phyloP scores from a whole-genome alignment of 2,888 invertebrate genomes.

The Hyalella azteca region DNA sequence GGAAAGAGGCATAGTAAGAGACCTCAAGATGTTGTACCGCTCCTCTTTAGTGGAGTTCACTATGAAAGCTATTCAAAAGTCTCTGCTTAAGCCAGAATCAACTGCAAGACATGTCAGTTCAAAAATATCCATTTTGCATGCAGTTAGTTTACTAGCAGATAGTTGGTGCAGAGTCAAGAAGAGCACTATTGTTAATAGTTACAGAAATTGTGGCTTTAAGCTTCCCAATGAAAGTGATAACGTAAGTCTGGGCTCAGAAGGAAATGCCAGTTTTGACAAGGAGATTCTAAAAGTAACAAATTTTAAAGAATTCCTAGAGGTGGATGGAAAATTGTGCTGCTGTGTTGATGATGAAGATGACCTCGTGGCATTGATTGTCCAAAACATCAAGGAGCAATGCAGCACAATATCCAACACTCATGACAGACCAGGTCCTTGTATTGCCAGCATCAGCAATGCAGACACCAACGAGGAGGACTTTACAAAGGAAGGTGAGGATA shows the following conservation, averaged over 20 bases:
- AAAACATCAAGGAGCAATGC: too few relatives aligned
- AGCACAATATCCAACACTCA: too few relatives aligned
- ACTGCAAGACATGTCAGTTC: background rate
- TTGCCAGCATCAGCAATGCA: too few relatives aligned
- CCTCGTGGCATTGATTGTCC: background rate
- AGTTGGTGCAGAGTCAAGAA: background rate
- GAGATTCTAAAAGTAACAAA: background rate
- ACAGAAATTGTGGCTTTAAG: background rate
- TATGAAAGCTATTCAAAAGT: background rate
- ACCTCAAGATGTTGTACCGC: background rate
- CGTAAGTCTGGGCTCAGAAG: background rate
- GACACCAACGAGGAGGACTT: too few relatives aligned
- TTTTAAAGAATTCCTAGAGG: background rate
- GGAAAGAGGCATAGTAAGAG: background rate
- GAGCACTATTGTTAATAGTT: background rate
- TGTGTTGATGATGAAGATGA: background rate
- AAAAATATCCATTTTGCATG: background rate
- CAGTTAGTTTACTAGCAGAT: background rate
- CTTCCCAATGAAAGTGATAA: background rate
- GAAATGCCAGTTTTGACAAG: background rate
- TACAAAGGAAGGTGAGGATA: too few relatives aligned
- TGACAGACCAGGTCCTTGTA: too few relatives aligned
- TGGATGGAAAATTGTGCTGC: background rate
- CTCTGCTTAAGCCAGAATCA: background rate
- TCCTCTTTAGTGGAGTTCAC: background rate